Percentiles rank a stretch among this genome's conserved stretches.
These are phyloP conservation scores for Ceratoteleas bidentatus DNA, from an alignment of 1,140 invertebrate species.

Conservation along the genomic window DNA sequence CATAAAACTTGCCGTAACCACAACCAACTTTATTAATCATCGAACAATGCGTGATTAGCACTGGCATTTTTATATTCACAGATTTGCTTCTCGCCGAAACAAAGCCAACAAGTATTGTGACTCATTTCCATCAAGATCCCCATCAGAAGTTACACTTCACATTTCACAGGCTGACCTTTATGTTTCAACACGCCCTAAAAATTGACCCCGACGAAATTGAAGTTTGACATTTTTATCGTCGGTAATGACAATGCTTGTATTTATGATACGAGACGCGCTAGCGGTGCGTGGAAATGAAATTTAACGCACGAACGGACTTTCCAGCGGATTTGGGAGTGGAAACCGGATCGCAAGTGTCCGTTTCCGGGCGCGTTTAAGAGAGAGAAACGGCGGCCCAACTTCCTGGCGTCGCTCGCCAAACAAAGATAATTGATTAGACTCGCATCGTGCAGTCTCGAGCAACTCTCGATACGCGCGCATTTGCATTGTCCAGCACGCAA, in stretches of 20 bases:
- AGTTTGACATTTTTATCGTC: background rate
- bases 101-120: background rate
- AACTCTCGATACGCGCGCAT: conserved; percentile 20
- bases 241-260: background rate
- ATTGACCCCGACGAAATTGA: background rate
- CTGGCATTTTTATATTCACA: background rate
- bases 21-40: conserved; percentile 21
- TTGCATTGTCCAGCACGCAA: conserved; percentile 31
- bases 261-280: conserved; percentile 16
- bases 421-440: conserved; percentile 58
- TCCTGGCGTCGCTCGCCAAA: conserved; percentile 53
- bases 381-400: conserved; percentile 63
- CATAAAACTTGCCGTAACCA: conserved; percentile 26
- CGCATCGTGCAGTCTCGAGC: conserved; percentile 28
- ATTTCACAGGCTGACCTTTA: too few species aligned
- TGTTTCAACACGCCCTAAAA: background rate
- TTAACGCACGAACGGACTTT: conserved; percentile 70
- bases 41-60: background rate
- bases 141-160: too few species aligned
- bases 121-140: too few species aligned
- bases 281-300: conserved; percentile 62
- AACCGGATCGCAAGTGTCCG: conserved; percentile 66
- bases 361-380: conserved; percentile 71
- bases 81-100: background rate
- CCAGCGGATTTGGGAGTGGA: conserved; percentile 57